Evolutionary conservation across 2,797 vertebrate species (phyloP), one percentile per base, ranked within the genome.

Genomic region (Rhabdophis nuchalis): DNA sequence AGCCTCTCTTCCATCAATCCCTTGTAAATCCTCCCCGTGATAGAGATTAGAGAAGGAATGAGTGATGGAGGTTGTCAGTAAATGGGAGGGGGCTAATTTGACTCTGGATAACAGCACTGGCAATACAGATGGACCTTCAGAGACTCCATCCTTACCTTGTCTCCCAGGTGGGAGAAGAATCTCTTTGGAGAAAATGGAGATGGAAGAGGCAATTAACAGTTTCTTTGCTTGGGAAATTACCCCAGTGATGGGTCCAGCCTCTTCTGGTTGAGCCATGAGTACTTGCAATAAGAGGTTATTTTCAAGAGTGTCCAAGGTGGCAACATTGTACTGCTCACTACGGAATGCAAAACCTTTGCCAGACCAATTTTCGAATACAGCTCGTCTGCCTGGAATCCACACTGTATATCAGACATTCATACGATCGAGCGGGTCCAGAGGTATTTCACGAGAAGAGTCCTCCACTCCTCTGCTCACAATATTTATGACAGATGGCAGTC

Each of bases 11-110:
- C 96, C 95, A 96, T 97, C 95, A 96, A 94, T 94, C 96, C 94
- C 94, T 96, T 96, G 95, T 96, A 97, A 97, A 97, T 96, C 96
- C 95, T 96, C 96, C 96, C 96, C 96, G 89, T 96, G 96, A 95
- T 96, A 96, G 96, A 97, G 97, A 97, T 97, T 96, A 97, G 94
- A 95, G 94, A 5, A 93, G 93, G 94, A 95, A 97, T 96, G 96
- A 97, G 94, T 96, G 96, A 97, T 96, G 95, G 96, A 95, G 95
- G 94, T 96, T 97, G 96, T 97, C 96, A 96, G 96, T 96, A 96
- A 95, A 89, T 23, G 23, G 57, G 53, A 1, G 72, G 94, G 92
- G 96, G 96, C 96, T 97, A 97, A 97, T 97, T 96, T 97, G 96
- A 95, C 96, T 95, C 95, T 92, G 95, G 97, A 94, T 97, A 96